Conservation (phyloP, 2,113 vertebrate species). For the Toxostoma redivivum region DNA sequence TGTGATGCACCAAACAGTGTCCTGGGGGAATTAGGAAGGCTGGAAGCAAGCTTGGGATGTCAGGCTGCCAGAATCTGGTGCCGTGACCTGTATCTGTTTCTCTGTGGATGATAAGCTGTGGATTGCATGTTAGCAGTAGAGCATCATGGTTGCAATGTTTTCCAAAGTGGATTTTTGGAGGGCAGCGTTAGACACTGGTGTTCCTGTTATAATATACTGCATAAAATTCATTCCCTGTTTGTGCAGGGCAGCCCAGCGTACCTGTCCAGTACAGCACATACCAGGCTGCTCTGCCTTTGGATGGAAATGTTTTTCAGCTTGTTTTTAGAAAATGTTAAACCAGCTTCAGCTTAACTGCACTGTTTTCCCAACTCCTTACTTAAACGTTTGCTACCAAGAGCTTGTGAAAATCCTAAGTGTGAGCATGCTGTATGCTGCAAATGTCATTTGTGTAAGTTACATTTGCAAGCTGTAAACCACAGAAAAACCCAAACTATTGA, state of each 20-base stretch:
- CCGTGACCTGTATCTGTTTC: background rate
- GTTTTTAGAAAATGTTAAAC: background rate
- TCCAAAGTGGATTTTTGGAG: background rate
- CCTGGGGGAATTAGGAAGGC: conserved; percentile 30
- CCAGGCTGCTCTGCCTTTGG: background rate
- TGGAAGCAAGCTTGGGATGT: conserved; percentile 18
- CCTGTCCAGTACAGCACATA: background rate
- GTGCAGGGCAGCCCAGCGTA: background rate
- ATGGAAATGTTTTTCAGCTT: background rate
- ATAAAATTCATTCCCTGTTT: fast-evolving
- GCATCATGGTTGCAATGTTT: background rate
- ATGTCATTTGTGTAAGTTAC: background rate
- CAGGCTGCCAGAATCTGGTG: conserved; percentile 15
- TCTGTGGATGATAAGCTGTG: background rate
- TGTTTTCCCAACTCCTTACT: background rate
- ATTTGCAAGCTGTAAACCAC: background rate
- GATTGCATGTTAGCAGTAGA: background rate
- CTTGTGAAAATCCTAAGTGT: background rate
- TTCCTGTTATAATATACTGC: background rate
- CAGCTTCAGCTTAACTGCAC: background rate
- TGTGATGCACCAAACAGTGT: conserved; percentile 35
- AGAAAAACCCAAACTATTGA: background rate
- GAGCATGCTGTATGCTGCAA: background rate
- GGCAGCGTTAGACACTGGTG: background rate
- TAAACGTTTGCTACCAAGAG: background rate